phyloP scores from a whole-genome alignment of 2,113 vertebrate species.

The Laterallus jamaicensis region DNA sequence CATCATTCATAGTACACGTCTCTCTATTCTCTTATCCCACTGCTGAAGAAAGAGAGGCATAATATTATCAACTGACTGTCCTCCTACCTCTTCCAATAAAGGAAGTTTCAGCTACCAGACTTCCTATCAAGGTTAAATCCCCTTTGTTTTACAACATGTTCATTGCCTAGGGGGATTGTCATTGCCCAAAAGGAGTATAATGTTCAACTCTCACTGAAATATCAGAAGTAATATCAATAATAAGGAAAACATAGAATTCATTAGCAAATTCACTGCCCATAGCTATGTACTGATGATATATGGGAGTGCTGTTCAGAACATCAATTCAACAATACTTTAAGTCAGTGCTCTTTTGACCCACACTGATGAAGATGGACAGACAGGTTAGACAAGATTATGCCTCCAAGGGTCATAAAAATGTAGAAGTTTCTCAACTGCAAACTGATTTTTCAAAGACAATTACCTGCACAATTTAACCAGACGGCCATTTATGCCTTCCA shows the following conservation, averaged over 20 bases:
- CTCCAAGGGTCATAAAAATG: slow-evolving; percentile 62
- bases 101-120: background rate
- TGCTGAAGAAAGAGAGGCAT: background rate
- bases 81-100: background rate
- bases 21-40: background rate
- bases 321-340: slow-evolving; percentile 44
- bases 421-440: slow-evolving; percentile 20
- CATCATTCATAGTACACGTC: background rate
- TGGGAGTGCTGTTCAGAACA: background rate
- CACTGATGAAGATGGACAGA: slow-evolving; percentile 59
- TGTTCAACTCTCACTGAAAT: background rate
- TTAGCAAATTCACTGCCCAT: slow-evolving; percentile 31
- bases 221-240: background rate
- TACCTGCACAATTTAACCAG: slow-evolving; percentile 64
- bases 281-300: background rate
- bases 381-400: slow-evolving; percentile 54
- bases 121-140: slow-evolving; percentile 16
- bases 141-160: background rate
- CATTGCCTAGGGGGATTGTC: background rate
- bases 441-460: slow-evolving; percentile 68
- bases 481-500: slow-evolving; percentile 7
- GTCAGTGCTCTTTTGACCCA: slow-evolving; percentile 59
- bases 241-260: slow-evolving; percentile 39
- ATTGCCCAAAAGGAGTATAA: background rate
- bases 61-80: slow-evolving; percentile 3